These are phyloP conservation scores for Channa striata DNA, from an alignment of 2,797 vertebrate species.

Conservation along the genomic window DNA sequence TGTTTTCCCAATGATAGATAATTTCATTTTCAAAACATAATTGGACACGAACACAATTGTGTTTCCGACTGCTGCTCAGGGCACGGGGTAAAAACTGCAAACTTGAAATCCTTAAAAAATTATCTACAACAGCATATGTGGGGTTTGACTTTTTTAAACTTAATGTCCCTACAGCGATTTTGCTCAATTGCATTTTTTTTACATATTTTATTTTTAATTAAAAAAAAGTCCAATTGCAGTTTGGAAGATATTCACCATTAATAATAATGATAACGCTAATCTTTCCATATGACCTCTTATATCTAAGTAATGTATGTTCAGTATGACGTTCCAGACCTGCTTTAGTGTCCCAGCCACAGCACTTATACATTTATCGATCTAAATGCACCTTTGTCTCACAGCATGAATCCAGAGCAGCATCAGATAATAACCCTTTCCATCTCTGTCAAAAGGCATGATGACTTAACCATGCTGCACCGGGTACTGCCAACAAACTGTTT, in stretches of 20 bases:
- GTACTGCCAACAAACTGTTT: slow-evolving; percentile 68
- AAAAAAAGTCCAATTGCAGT: slow-evolving; percentile 5
- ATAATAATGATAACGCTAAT: not conserved
- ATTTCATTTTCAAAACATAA: slow-evolving; percentile 70
- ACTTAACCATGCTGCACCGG: slow-evolving; percentile 71
- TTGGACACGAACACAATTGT: slow-evolving; percentile 47
- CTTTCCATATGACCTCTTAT: not conserved
- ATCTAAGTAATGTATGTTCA: no score
- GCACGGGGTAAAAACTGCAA: slow-evolving; percentile 40
- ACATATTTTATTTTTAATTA: slow-evolving; percentile 25
- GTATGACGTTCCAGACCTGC: slow-evolving; percentile 37
- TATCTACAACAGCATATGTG: slow-evolving; percentile 28
- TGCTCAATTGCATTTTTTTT: slow-evolving; percentile 24
- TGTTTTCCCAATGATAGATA: slow-evolving; percentile 61
- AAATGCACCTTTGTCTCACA: slow-evolving; percentile 58
- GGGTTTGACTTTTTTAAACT: slow-evolving; percentile 10
- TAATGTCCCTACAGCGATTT: slow-evolving; percentile 28
- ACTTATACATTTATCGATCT: slow-evolving; percentile 68
- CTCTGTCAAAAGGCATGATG: slow-evolving; percentile 79
- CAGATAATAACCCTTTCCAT: slow-evolving; percentile 79
- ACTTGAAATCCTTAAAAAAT: slow-evolving; percentile 50
- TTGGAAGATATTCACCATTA: slow-evolving; percentile 18
- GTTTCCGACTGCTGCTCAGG: slow-evolving; percentile 26
- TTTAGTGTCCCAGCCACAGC: slow-evolving; percentile 41
- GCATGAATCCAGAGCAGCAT: slow-evolving; percentile 59